These are phyloP conservation scores for Chlorocebus sabaeus DNA, from an alignment of 2,113 vertebrate genomes.

Conservation along the genomic window DNA sequence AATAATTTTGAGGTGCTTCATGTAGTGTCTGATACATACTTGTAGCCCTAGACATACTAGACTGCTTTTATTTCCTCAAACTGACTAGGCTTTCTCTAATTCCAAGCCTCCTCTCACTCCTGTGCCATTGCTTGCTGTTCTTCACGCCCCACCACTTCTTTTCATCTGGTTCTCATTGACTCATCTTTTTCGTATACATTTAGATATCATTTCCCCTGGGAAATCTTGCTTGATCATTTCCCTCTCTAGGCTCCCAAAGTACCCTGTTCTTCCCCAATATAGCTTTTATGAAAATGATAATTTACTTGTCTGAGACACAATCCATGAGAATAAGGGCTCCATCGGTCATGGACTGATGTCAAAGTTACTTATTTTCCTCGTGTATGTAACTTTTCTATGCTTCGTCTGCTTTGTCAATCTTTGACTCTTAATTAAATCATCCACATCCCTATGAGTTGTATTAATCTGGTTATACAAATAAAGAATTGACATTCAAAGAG, in stretches of 20 bases:
- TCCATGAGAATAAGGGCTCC: not conserved
- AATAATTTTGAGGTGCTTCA: not conserved
- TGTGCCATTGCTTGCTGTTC: not conserved
- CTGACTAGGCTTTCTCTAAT: not conserved
- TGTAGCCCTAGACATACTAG: not conserved
- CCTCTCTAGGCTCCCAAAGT: not conserved
- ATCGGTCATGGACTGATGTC: no score
- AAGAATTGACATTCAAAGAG: not conserved
- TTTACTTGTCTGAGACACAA: not conserved
- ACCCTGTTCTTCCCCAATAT: not conserved
- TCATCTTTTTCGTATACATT: not conserved
- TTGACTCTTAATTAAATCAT: not conserved
- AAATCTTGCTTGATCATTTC: not conserved
- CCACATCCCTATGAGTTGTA: not conserved
- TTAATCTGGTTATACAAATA: not conserved
- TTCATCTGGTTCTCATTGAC: not conserved
- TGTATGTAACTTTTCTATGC: not conserved
- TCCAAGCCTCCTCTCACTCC: not conserved
- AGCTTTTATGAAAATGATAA: not conserved
- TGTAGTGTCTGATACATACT: not conserved
- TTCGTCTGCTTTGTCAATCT: not conserved
- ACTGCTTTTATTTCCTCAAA: not conserved
- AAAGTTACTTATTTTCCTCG: not conserved
- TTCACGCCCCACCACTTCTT: rapidly evolving
- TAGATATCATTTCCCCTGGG: not conserved